A percentile compares a stretch with the other conserved stretches of the same genome.
Conservation (phyloP, 2,797 vertebrate genomes). For the Pantherophis alleghaniensis region DNA sequence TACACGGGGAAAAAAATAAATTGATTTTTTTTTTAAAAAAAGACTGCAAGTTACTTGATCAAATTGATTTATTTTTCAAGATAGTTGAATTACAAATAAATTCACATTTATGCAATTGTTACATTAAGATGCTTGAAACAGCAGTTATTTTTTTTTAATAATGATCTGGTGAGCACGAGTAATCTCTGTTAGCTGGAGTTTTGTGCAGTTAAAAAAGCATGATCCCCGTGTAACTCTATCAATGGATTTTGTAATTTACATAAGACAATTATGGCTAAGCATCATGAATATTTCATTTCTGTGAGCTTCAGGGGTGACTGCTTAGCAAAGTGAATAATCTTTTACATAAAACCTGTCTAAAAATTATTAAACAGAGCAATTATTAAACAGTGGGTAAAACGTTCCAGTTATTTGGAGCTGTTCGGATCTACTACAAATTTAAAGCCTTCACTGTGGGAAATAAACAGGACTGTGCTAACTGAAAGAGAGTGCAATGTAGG, state of each 20-base stretch:
- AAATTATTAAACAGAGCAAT: background rate
- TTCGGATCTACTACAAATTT: slow-evolving; percentile 44
- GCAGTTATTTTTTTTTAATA: slow-evolving; percentile 11
- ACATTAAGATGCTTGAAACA: slow-evolving; percentile 39
- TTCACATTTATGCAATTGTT: slow-evolving; percentile 25
- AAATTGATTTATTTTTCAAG: slow-evolving; percentile 49
- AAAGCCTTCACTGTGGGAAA: slow-evolving; percentile 1
- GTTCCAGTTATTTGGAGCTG: slow-evolving; percentile 29
- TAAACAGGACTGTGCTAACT: background rate
- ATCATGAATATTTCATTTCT: background rate
- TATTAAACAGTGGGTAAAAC: background rate
- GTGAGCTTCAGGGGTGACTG: background rate
- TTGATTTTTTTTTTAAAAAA: background rate
- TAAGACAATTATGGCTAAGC: background rate
- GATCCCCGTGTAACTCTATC: slow-evolving; percentile 4
- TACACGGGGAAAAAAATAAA: background rate
- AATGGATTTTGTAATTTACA: background rate
- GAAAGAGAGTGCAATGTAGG: background rate
- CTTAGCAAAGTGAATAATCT: background rate
- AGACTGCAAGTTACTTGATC: background rate
- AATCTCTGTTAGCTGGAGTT: background rate
- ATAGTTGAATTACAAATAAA: slow-evolving; percentile 33
- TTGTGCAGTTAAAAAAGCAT: background rate
- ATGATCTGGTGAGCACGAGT: background rate
- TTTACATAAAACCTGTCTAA: background rate